phyloP scores from a whole-genome alignment of 2,113 vertebrate genomes.

The Serilophus lunatus region DNA sequence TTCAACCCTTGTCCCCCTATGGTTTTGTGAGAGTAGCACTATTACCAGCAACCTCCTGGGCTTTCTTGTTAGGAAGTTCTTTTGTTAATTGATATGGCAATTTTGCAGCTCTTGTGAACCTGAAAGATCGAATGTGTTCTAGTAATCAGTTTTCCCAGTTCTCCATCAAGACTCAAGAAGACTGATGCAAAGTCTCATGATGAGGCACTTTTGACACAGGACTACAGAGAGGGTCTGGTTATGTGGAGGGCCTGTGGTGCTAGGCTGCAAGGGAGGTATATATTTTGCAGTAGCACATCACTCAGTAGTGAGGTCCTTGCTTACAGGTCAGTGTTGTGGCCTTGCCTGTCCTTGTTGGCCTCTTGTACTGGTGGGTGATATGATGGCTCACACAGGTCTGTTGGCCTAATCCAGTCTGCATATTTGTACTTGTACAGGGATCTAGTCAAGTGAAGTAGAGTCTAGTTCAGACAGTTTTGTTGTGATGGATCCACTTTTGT shows the following conservation, averaged over 20 bases:
- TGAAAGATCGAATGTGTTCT: background rate
- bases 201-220: background rate
- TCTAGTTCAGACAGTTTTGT: background rate
- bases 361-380: background rate
- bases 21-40: background rate
- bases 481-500: background rate
- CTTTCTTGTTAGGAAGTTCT: background rate
- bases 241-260: background rate
- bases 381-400: background rate
- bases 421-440: background rate
- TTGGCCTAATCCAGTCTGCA: background rate
- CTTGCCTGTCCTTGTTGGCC: background rate
- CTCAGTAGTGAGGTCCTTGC: background rate
- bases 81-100: background rate
- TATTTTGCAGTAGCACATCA: background rate
- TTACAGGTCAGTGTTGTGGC: background rate
- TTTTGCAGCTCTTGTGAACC: background rate
- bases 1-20: background rate
- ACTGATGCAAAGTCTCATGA: background rate
- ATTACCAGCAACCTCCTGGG: background rate
- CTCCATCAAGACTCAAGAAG: background rate
- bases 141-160: background rate
- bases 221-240: background rate
- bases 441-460: background rate
- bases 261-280: background rate